phyloP scores from a whole-genome alignment of 2,113 vertebrate species.

The Ophiodon elongatus region DNA sequence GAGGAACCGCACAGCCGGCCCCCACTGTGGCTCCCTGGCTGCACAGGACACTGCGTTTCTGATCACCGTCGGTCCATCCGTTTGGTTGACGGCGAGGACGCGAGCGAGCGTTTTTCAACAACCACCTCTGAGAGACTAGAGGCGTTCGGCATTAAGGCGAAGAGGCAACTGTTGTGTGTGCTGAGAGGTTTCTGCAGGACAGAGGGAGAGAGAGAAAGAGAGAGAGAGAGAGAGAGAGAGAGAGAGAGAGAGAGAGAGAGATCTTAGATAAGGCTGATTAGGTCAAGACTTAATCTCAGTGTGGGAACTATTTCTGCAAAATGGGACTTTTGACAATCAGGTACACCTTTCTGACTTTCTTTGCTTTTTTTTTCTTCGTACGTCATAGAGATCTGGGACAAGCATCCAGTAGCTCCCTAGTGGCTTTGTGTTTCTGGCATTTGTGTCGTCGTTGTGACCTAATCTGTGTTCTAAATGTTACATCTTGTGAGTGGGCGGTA shows the following conservation, averaged over 20 bases:
- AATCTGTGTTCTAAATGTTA: background rate
- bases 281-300: constrained; percentile 54
- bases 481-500: background rate
- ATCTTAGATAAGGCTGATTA: constrained; percentile 49
- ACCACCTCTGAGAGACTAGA: background rate
- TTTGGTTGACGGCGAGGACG: constrained; percentile 12
- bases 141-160: background rate
- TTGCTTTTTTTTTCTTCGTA: background rate
- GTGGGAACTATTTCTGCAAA: constrained; percentile 51
- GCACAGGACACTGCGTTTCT: constrained; percentile 5
- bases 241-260: constrained; percentile 7
- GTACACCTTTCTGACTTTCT: constrained; percentile 49
- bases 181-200: constrained; percentile 13
- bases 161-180: background rate
- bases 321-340: constrained; percentile 58
- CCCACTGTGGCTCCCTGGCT: constrained; percentile 8
- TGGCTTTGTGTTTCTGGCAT: background rate
- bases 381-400: background rate
- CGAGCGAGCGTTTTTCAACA: background rate
- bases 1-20: constrained; percentile 27
- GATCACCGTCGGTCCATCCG: background rate
- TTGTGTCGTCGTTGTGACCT: background rate
- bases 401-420: background rate
- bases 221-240: constrained; percentile 13
- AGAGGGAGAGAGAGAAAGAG: background rate